phyloP scores from a whole-genome alignment of 2,113 vertebrate genomes.

The Labeo catla region DNA sequence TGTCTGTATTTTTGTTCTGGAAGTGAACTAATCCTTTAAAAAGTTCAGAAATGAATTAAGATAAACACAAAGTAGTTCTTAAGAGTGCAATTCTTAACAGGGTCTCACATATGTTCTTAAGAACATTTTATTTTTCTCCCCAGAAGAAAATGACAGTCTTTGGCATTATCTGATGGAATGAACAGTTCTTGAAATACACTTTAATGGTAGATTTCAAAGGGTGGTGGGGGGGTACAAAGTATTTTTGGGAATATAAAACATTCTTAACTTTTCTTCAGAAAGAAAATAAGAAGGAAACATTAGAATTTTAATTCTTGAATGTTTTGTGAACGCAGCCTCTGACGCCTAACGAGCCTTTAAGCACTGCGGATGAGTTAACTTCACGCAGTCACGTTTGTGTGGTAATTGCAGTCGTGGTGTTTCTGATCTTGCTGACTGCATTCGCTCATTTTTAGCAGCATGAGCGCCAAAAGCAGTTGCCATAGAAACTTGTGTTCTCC shows the following conservation, averaged over 20 bases:
- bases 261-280: not conserved
- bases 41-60: too few relatives aligned
- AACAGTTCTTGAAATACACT: too few relatives aligned
- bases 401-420: conserved; percentile 64
- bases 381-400: not conserved
- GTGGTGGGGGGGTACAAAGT: not conserved
- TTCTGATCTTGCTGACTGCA: conserved; percentile 54
- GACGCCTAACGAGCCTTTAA: not conserved
- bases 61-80: too few relatives aligned
- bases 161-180: too few relatives aligned
- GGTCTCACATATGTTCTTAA: too few relatives aligned
- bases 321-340: not conserved
- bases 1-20: too few relatives aligned
- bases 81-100: too few relatives aligned
- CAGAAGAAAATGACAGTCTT: too few relatives aligned
- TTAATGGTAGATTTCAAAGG: too few relatives aligned
- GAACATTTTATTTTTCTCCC: too few relatives aligned
- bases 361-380: not conserved
- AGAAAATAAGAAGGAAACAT: not conserved
- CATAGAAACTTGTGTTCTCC: conserved; percentile 66
- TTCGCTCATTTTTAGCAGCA: conserved; percentile 49
- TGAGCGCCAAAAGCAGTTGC: conserved; percentile 56
- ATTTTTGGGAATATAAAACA: not conserved
- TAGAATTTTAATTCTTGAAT: not conserved
- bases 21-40: too few relatives aligned